Conservation (phyloP, 2,888 invertebrate genomes). For the Diplolepis rosae region DNA sequence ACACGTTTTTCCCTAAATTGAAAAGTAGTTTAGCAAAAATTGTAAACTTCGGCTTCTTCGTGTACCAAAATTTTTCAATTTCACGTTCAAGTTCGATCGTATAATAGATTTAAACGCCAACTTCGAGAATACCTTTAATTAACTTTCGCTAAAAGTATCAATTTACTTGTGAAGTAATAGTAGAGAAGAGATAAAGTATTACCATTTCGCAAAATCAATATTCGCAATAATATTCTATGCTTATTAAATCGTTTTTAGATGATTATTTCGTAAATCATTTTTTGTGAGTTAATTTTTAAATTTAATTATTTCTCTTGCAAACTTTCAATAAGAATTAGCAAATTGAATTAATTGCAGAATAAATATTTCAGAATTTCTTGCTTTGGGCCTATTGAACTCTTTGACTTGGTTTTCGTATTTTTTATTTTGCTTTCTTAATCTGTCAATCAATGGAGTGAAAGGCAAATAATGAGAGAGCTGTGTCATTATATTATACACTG, state of each 20-base stretch:
- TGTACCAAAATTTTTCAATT: neutral
- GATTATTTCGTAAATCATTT: neutral
- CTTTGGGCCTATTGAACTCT: neutral
- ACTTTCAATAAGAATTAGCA: neutral
- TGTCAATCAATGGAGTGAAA: constrained; percentile 28
- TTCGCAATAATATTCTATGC: too few species aligned
- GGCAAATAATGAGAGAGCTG: neutral
- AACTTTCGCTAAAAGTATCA: neutral
- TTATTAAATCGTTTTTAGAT: neutral
- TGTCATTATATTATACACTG: neutral
- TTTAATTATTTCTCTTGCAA: neutral
- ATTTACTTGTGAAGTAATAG: neutral
- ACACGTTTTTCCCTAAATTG: too few species aligned
- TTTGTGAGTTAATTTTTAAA: neutral
- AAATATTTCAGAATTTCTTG: neutral
- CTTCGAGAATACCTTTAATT: neutral
- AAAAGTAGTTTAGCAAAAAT: too few species aligned
- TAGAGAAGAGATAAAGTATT: neutral
- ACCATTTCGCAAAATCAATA: too few species aligned
- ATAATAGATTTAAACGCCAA: neutral
- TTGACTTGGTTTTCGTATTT: neutral
- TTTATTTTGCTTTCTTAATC: constrained; percentile 2
- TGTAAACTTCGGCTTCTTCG: neutral
- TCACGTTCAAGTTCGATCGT: neutral
- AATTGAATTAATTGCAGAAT: neutral